Conservation (phyloP, 2,797 vertebrate species). For the Pyrocephalus nanus region DNA sequence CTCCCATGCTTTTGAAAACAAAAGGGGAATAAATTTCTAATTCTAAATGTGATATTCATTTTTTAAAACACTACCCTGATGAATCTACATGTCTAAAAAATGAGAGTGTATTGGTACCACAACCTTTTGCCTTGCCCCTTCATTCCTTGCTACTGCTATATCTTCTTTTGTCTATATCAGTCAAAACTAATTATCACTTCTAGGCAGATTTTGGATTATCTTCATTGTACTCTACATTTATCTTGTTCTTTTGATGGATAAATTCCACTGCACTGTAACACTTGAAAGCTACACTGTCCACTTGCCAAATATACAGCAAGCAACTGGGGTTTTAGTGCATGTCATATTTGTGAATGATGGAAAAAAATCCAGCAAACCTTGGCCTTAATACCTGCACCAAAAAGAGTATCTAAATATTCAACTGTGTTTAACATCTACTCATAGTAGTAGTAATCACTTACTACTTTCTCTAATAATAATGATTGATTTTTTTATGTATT, state of each 20-base stretch:
- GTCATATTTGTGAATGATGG: not conserved
- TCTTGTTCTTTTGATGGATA: not conserved
- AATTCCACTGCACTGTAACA: not conserved
- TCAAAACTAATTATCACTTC: not conserved
- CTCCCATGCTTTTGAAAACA: not conserved
- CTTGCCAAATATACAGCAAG: not conserved
- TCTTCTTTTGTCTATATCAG: not conserved
- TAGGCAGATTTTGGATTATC: not conserved
- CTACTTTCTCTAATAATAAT: not conserved
- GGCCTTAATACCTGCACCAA: not conserved
- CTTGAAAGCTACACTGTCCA: not conserved
- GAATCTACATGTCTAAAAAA: not conserved
- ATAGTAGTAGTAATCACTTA: not conserved
- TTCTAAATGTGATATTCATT: not conserved
- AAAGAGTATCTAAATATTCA: not conserved
- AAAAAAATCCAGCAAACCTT: not conserved
- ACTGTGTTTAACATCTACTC: not conserved
- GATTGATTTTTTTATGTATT: not conserved
- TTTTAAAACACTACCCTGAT: not conserved
- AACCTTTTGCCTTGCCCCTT: not conserved
- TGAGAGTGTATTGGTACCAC: accelerated
- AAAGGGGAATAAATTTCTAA: not conserved
- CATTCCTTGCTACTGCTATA: not conserved
- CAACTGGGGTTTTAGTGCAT: not conserved
- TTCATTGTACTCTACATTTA: not conserved